Evolutionary conservation across 2,888 invertebrate species (phyloP), one percentile per base, ranked within the genome.

Genomic region (Ramazzottius varieornatus): DNA sequence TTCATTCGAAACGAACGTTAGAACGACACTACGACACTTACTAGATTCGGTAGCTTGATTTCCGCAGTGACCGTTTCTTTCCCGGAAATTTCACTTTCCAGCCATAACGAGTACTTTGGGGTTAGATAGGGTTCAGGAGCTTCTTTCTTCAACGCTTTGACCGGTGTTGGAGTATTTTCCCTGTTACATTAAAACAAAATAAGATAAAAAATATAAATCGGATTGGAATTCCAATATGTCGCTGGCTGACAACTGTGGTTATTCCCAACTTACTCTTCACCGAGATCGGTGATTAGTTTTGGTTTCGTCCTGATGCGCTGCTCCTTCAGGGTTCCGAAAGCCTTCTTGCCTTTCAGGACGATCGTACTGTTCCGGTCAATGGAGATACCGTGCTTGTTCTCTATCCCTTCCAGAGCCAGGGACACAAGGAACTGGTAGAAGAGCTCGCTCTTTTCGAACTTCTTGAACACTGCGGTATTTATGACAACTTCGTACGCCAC

Each of bases 401-500:
- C 82, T 1, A 86, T 71, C 0, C 83, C 90, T 73, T 89, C 87
- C 72, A 88, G 82, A 2, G 85, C 83, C 0, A 89, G 82, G 16
- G 84, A 83, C 64, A 88, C 76, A 67, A 90, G 84, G 73, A 91
- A 91, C 68, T 83, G 81, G 73, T 83, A 82, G 70, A 90, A 88
- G 0, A 84, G 75, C 67, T 82, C 78, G 68, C 83, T 84, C 2
- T 79, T 81, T 72, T 83, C 80, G 67, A 88, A 82, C 79, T 88
- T 88, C 33, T 80, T 78, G 72, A 84, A 84, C 72, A 89, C 91
- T 1, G 78, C 77, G 1, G 86, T 81, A 75, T 88, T 85, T 34
- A 92, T 82, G 1, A 88, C 86, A 33, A 92, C 82, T 75, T 92
- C 91, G 73, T 85, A 87, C 0, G 83, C 86, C 67, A 82, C 82